These are phyloP conservation scores for Premnoplex brunnescens DNA, from an alignment of 2,797 vertebrate species.

Conservation along the genomic window DNA sequence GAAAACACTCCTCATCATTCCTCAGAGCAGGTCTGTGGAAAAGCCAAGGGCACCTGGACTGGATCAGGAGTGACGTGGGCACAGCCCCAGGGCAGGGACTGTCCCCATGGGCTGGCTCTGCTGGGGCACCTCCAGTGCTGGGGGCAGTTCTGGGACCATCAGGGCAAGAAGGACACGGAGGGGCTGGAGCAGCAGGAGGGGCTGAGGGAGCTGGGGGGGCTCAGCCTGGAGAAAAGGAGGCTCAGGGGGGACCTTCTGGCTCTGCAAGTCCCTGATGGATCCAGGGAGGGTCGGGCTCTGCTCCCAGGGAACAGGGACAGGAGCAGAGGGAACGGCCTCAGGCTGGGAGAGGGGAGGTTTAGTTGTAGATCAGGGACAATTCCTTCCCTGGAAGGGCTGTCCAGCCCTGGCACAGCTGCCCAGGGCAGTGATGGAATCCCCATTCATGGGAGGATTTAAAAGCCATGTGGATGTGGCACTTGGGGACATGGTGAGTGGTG, in stretches of 20 bases:
- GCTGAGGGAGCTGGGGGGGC: neutral
- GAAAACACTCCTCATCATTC: neutral
- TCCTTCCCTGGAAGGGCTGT: neutral
- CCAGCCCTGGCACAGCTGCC: neutral
- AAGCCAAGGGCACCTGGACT: neutral
- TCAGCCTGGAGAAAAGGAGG: no score
- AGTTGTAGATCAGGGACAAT: neutral
- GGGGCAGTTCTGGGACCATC: neutral
- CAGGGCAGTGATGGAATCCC: no score
- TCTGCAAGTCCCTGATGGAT: no score
- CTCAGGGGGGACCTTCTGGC: no score
- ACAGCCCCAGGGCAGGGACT: neutral
- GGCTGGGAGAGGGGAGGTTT: neutral
- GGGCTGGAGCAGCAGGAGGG: neutral
- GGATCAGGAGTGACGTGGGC: neutral
- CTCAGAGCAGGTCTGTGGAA: neutral
- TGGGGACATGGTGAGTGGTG: neutral
- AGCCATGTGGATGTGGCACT: rapidly evolving
- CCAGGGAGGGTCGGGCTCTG: neutral
- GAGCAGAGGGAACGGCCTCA: rapidly evolving
- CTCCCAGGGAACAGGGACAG: neutral
- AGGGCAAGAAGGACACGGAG: neutral
- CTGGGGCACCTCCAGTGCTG: neutral
- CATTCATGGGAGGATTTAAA: neutral
- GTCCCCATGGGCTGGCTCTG: neutral